phyloP scores from a whole-genome alignment of 2,888 invertebrate genomes.

The Kuschelorhynchus macadamiae region DNA sequence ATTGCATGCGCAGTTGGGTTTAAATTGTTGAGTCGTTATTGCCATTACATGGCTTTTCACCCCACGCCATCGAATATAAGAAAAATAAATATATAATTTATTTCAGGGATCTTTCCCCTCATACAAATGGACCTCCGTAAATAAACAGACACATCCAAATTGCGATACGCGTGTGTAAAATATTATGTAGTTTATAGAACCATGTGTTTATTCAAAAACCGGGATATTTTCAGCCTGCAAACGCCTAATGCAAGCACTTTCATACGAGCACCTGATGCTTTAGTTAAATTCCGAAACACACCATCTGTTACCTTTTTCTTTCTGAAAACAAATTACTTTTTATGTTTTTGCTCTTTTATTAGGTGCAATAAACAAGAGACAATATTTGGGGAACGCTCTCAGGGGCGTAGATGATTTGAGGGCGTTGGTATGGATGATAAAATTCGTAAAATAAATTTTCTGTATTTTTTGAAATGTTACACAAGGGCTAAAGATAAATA shows the following conservation, averaged over 20 bases:
- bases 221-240: slow-evolving; percentile 1
- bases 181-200: background rate
- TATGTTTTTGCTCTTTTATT: slow-evolving; percentile 17
- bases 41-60: too few relatives aligned
- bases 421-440: too few relatives aligned
- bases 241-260: slow-evolving; percentile 8
- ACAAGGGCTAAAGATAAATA: too few relatives aligned
- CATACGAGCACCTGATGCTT: slow-evolving; percentile 23
- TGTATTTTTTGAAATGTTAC: too few relatives aligned
- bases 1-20: too few relatives aligned
- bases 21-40: too few relatives aligned
- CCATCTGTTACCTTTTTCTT: slow-evolving; percentile 22
- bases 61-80: too few relatives aligned
- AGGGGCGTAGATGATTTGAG: too few relatives aligned
- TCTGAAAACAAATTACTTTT: slow-evolving; percentile 33
- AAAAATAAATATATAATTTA: too few relatives aligned
- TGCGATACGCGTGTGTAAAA: background rate
- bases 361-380: slow-evolving; percentile 24
- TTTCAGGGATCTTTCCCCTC: background rate
- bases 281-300: slow-evolving; percentile 8
- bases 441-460: too few relatives aligned
- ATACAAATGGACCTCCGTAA: background rate
- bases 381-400: background rate
- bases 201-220: background rate
- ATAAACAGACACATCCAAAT: background rate